Conservation (phyloP, 2,888 invertebrate genomes). For the Coelinius sp. region DNA sequence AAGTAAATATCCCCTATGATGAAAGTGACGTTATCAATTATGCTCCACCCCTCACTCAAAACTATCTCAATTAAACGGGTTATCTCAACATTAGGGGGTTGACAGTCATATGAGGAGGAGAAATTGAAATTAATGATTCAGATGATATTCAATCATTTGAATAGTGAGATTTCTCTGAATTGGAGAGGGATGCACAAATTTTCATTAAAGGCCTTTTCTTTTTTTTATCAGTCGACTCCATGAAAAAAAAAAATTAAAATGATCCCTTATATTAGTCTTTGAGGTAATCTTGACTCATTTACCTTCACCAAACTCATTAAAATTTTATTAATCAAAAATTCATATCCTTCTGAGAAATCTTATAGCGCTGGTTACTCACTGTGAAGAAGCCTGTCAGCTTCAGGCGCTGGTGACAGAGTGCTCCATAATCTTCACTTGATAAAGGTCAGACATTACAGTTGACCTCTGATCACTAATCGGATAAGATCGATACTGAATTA, state of each 20-base stretch:
- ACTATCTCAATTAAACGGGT: background rate
- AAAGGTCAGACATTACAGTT: background rate
- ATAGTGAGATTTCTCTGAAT: too few relatives aligned
- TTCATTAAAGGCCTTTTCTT: too few relatives aligned
- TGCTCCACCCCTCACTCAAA: background rate
- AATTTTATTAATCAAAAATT: background rate
- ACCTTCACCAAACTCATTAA: background rate
- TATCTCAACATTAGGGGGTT: background rate
- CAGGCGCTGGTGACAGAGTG: background rate
- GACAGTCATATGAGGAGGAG: background rate
- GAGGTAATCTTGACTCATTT: too few relatives aligned
- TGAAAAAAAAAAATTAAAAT: too few relatives aligned
- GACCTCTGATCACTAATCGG: background rate
- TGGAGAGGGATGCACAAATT: too few relatives aligned
- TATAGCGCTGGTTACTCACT: background rate
- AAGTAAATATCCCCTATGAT: background rate
- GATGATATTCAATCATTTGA: background rate
- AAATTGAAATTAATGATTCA: background rate
- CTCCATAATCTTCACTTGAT: background rate
- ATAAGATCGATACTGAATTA: too few relatives aligned
- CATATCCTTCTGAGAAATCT: background rate
- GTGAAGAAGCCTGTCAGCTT: background rate
- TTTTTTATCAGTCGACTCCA: too few relatives aligned
- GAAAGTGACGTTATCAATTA: conserved; percentile 9
- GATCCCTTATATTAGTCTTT: too few relatives aligned